Evolutionary conservation across 2,113 vertebrate species (phyloP).

Genomic region (Pangasianodon hypophthalmus): DNA sequence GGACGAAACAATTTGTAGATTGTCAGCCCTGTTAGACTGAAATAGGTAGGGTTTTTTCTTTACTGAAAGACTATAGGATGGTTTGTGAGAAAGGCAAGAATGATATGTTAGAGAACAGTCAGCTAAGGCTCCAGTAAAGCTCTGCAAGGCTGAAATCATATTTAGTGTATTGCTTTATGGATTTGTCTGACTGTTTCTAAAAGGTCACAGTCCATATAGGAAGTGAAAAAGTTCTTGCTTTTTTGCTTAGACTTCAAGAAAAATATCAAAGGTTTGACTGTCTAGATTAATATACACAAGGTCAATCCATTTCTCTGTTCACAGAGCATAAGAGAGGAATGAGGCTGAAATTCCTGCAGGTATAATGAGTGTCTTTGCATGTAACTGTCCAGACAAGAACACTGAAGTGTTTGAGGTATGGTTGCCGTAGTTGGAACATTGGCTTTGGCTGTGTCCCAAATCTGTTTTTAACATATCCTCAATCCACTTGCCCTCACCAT

Average conservation of each 20-base stretch:
- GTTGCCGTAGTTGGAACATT: constrained; percentile 18
- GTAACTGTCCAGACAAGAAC: background rate
- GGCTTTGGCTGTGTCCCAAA: background rate
- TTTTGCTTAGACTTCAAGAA: background rate
- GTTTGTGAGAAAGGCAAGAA: constrained; percentile 1
- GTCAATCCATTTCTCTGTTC: background rate
- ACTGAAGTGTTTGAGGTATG: background rate
- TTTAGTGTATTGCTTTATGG: constrained; percentile 4
- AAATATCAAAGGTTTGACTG: background rate
- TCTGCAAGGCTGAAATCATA: constrained; percentile 1
- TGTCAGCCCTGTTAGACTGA: background rate
- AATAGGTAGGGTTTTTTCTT: constrained; percentile 11
- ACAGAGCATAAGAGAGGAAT: background rate
- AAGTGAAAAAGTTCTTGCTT: background rate
- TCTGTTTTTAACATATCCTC: constrained; percentile 10
- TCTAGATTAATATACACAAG: background rate
- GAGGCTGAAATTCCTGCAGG: background rate
- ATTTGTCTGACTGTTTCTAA: constrained; percentile 18
- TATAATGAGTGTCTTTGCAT: background rate
- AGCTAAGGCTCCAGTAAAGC: constrained; percentile 3
- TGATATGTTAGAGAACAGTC: background rate
- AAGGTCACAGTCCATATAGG: background rate
- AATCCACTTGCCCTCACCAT: background rate
- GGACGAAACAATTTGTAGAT: constrained; percentile 31
- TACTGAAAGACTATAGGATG: constrained; percentile 15